Percentiles rank a stretch among this genome's conserved stretches.
Evolutionary conservation across 1,140 invertebrate species (phyloP).

Genomic region (Wasmannia auropunctata): DNA sequence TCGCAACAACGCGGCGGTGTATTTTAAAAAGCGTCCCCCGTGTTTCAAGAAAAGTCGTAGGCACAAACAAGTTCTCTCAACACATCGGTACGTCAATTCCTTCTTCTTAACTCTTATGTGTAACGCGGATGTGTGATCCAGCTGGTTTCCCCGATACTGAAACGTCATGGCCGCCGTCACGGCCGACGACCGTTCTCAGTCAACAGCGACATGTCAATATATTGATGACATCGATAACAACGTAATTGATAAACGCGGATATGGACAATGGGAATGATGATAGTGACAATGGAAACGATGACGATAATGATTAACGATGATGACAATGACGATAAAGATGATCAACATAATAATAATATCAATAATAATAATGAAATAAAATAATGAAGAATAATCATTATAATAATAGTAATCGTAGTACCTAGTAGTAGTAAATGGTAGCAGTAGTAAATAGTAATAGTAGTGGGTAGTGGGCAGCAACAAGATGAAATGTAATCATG

Average conservation of each 20-base stretch:
- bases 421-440: constrained; percentile 59
- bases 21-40: constrained; percentile 44
- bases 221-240: constrained; percentile 58
- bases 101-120: constrained; percentile 39
- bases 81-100: constrained; percentile 73
- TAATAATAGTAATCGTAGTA: constrained; percentile 55
- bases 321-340: constrained; percentile 2
- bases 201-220: constrained; percentile 62
- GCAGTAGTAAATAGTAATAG: constrained; percentile 52
- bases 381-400: constrained; percentile 56
- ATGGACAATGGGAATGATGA: constrained; percentile 10
- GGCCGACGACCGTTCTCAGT: constrained; percentile 42
- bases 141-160: constrained; percentile 38
- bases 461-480: constrained; percentile 53
- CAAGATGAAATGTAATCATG: constrained; percentile 70
- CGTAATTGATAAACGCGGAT: constrained; percentile 44
- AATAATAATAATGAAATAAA: constrained; percentile 68
- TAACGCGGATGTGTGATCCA: constrained; percentile 23
- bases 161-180: constrained; percentile 35
- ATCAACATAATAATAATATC: constrained; percentile 46
- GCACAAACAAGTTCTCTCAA: constrained; percentile 73
- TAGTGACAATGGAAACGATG: constrained; percentile 20
- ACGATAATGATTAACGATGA: constrained; percentile 53
- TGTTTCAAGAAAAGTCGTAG: constrained; percentile 69
- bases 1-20: constrained; percentile 40